Evolutionary conservation across 1,140 invertebrate genomes (phyloP).

Genomic region (Danaus plexippus): DNA sequence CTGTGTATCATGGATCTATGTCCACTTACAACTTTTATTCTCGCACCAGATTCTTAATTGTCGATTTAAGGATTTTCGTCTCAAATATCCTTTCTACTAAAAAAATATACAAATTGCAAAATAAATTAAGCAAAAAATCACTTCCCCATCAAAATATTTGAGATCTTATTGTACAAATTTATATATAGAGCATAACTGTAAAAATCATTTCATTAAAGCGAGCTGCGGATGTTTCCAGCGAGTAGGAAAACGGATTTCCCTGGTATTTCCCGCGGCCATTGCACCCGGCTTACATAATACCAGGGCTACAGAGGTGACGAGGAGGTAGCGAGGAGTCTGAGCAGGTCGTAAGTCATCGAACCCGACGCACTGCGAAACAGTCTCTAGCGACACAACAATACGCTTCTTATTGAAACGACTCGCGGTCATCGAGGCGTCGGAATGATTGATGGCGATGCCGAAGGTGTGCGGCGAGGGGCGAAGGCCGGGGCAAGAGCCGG

Average conservation of each 20-base stretch:
- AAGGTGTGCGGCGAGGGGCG: constrained; percentile 24
- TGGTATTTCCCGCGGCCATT: constrained; percentile 59
- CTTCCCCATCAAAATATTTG: too few relatives aligned
- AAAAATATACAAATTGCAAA: too few relatives aligned
- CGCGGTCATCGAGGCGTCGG: constrained; percentile 28
- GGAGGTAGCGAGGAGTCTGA: constrained; percentile 37
- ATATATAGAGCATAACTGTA: too few relatives aligned
- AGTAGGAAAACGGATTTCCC: constrained; percentile 31
- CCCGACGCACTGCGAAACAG: constrained; percentile 24
- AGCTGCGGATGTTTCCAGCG: constrained; percentile 26
- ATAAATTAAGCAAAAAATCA: too few relatives aligned
- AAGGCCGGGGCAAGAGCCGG: constrained; percentile 15
- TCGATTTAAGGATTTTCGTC: too few relatives aligned
- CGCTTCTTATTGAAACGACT: constrained; percentile 33
- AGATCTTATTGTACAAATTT: too few relatives aligned
- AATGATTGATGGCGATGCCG: constrained; percentile 60
- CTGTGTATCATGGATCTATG: too few relatives aligned
- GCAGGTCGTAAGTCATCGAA: constrained; percentile 27
- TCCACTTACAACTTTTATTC: too few relatives aligned
- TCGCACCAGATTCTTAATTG: too few relatives aligned
- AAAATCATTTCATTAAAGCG: too few relatives aligned
- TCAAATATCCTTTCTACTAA: too few relatives aligned
- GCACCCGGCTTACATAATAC: constrained; percentile 66
- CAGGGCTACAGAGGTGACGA: constrained; percentile 59
- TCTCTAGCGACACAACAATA: constrained; percentile 35